Percentiles rank a stretch among this genome's conserved stretches.
Conservation (phyloP, 2,113 vertebrate genomes). For the Erythrolamprus reginae region DNA sequence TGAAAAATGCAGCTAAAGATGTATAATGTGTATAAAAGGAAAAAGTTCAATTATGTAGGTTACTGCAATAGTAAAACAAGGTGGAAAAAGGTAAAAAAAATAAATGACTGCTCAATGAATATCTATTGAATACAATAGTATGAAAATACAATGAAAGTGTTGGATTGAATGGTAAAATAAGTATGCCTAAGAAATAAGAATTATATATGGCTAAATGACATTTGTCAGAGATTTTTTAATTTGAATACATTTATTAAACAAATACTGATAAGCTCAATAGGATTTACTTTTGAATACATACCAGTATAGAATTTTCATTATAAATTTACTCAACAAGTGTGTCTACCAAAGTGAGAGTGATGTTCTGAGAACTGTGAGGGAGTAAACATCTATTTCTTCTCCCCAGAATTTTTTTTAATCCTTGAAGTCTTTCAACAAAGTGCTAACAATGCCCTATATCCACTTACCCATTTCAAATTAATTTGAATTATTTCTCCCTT, state of each 20-base stretch:
- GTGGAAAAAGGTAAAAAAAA: not conserved
- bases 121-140: not conserved
- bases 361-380: not conserved
- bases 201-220: not conserved
- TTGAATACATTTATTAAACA: not conserved
- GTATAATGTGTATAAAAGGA: not conserved
- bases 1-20: not conserved
- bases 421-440: not conserved
- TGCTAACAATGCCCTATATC: not conserved
- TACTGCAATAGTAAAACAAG: not conserved
- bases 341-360: not conserved
- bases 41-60: not conserved
- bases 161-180: not conserved
- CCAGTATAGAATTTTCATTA: not conserved
- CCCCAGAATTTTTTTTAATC: not conserved
- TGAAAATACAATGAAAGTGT: not conserved
- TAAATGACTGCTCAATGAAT: not conserved
- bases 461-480: not conserved
- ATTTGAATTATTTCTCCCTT: not conserved
- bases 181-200: not conserved
- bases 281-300: not conserved
- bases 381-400: not conserved
- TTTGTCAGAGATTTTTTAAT: not conserved
- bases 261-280: not conserved
- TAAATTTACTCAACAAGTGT: not conserved